Evolutionary conservation across 2,888 invertebrate genomes (phyloP).

Genomic region (Noctua pronuba): DNA sequence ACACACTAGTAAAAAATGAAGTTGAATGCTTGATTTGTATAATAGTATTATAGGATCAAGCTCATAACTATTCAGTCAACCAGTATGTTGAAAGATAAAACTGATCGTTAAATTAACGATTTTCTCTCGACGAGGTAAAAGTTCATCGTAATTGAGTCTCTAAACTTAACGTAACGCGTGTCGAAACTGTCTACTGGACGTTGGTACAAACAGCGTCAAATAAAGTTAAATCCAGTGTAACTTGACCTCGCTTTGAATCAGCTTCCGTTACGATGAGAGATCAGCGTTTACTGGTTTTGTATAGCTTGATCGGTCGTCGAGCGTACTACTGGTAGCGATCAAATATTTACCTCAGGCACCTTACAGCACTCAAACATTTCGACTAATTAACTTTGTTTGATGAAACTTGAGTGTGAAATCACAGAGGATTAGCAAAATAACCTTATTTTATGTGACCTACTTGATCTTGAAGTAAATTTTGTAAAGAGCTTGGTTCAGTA

Average conservation of each 20-base stretch:
- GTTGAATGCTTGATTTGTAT: not conserved
- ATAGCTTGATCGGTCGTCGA: not conserved
- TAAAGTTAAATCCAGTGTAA: not conserved
- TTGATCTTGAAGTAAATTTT: not conserved
- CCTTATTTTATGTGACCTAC: not conserved
- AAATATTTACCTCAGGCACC: constrained; percentile 43
- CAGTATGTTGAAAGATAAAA: constrained; percentile 6
- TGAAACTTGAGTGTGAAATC: constrained; percentile 17
- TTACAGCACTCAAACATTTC: constrained; percentile 7
- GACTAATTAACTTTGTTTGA: constrained; percentile 28
- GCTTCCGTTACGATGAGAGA: not conserved
- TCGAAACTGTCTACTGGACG: constrained; percentile 5
- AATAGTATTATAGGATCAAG: not conserved
- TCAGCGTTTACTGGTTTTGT: too few species aligned
- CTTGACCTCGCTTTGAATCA: not conserved
- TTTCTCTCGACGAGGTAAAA: not conserved
- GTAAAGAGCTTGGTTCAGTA: not conserved
- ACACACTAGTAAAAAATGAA: too few species aligned
- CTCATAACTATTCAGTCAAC: not conserved
- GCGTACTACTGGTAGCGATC: constrained; percentile 2
- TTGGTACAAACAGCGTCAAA: not conserved
- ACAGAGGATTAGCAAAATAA: constrained; percentile 14
- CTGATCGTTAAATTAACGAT: not conserved
- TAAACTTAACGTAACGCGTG: constrained; percentile 12
- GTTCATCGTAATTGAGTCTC: constrained; percentile 25